These are phyloP conservation scores for Esox masquinongy DNA, from an alignment of 2,797 vertebrate genomes.

Conservation along the genomic window DNA sequence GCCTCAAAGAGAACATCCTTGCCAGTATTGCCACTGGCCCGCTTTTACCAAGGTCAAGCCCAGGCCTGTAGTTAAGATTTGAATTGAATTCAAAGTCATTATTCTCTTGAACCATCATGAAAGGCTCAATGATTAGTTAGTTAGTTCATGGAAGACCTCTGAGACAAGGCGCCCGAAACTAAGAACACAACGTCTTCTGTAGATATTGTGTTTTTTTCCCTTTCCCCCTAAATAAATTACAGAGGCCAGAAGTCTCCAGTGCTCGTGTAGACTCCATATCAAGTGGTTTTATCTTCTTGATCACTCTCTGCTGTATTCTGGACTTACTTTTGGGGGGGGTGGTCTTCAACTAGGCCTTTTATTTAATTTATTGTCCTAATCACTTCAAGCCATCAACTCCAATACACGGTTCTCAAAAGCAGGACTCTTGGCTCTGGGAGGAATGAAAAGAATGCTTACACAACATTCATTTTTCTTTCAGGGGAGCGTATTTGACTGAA, in stretches of 20 bases:
- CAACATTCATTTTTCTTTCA: conserved; percentile 30
- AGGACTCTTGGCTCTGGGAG: conserved; percentile 27
- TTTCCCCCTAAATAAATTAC: conserved; percentile 32
- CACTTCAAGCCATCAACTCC: conserved; percentile 46
- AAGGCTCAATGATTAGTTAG: conserved; percentile 47
- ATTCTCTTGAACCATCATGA: conserved; percentile 34
- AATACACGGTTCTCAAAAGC: conserved; percentile 43
- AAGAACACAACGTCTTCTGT: conserved; percentile 25
- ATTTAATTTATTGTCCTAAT: conserved; percentile 59
- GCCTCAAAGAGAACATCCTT: conserved; percentile 42
- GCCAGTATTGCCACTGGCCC: conserved; percentile 41
- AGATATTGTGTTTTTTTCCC: conserved; percentile 29
- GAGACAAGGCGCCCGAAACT: conserved; percentile 23
- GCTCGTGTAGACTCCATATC: conserved; percentile 31
- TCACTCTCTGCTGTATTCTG: conserved; percentile 31
- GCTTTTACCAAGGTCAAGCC: conserved; percentile 49
- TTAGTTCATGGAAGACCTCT: conserved; percentile 28
- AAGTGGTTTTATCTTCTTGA: conserved; percentile 48
- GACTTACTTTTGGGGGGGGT: too few species aligned
- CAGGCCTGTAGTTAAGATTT: conserved; percentile 44
- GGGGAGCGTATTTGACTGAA: conserved; percentile 27
- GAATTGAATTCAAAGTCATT: conserved; percentile 27
- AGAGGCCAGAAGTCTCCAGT: conserved; percentile 45
- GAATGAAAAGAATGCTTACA: conserved; percentile 51
- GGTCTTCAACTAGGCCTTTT: conserved; percentile 32